Evolutionary conservation across 2,797 vertebrate species (phyloP), one percentile per base, ranked within the genome.

Genomic region (Chromobotia macracanthus): DNA sequence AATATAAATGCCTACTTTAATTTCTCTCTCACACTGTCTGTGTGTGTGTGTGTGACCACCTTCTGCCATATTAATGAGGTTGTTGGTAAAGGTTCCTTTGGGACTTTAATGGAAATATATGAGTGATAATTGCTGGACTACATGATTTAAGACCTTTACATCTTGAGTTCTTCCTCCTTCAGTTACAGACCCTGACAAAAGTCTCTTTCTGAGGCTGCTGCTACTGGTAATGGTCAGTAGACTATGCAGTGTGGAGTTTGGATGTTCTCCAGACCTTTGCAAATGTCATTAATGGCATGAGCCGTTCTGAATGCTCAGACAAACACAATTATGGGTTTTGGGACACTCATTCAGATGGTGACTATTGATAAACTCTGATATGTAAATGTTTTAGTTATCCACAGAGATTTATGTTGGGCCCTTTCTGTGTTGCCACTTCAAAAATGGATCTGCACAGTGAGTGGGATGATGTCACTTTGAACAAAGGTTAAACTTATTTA

Each of bases 21-120:
- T 65, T 23, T 70, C 25, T 25, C 15, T 35, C 44, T 31, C 56
- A 72, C 65, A 67, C 56, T 74, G 31, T n/a, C n/a, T 50, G 21
- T 51, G 38, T 21, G 12, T 10, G 19, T 61, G 23, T 81, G 23
- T 51, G 64, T 77, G 70, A 46, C 69, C 61, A 68, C 83, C 78
- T 76, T 75, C 84, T 81, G 78, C 73, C 75, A 75, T 64, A 77
- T 60, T 84, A 70, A 85, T 83, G 81, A 80, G 80, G 69, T 72
- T 51, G 80, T 51, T 80, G 53, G 50, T 69, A 72, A 67, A 65
- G 75, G 74, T 65, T 77, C 73, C 74, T 75, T 23, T 44, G 53
- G 75, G 67, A 63, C 41, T 65, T 78, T 68, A 31, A 77, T 65
- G 76, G 55, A 66, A 67, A 80, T 46, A 78, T 55, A 60, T 35